These are phyloP conservation scores for Caradrina clavipalpis DNA, from an alignment of 2,888 invertebrate genomes.

Conservation along the genomic window DNA sequence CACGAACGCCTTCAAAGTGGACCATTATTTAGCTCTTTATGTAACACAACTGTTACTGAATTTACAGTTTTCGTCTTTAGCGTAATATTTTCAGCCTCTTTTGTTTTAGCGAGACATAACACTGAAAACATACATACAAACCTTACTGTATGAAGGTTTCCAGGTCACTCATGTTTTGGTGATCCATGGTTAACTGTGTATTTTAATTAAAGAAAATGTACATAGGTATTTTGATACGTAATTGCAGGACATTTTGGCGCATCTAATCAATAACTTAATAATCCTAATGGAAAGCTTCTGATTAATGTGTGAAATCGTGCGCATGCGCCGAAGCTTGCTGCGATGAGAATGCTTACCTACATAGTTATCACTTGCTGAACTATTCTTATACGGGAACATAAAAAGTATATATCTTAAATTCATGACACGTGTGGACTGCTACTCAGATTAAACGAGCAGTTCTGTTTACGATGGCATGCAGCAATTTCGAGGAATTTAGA, in stretches of 20 bases:
- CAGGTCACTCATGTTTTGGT: slow-evolving; percentile 75
- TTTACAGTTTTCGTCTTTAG: slow-evolving; percentile 80
- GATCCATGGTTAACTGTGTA: slow-evolving; percentile 61
- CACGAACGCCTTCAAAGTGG: slow-evolving; percentile 69
- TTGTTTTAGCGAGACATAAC: slow-evolving; percentile 75
- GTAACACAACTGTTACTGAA: slow-evolving; percentile 82
- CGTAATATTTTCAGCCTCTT: slow-evolving; percentile 74
- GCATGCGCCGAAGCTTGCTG: slow-evolving; percentile 36
- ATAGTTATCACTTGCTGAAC: slow-evolving; percentile 13
- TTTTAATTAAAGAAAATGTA: slow-evolving; percentile 2
- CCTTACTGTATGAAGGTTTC: slow-evolving; percentile 72
- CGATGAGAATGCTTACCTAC: neutral
- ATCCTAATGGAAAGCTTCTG: slow-evolving; percentile 58
- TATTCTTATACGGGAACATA: slow-evolving; percentile 22
- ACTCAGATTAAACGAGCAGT: slow-evolving; percentile 14
- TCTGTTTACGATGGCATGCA: slow-evolving; percentile 17
- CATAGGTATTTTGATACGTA: slow-evolving; percentile 38
- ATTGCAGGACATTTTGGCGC: slow-evolving; percentile 45
- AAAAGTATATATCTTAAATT: slow-evolving; percentile 12
- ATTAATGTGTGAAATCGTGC: slow-evolving; percentile 51
- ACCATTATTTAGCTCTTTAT: slow-evolving; percentile 79
- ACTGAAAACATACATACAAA: slow-evolving; percentile 75
- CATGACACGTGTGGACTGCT: slow-evolving; percentile 30
- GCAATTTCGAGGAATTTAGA: slow-evolving; percentile 21
- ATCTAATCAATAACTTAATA: slow-evolving; percentile 51